Conservation (phyloP, 1,140 invertebrate species). For the Dufourea novaeangliae region DNA sequence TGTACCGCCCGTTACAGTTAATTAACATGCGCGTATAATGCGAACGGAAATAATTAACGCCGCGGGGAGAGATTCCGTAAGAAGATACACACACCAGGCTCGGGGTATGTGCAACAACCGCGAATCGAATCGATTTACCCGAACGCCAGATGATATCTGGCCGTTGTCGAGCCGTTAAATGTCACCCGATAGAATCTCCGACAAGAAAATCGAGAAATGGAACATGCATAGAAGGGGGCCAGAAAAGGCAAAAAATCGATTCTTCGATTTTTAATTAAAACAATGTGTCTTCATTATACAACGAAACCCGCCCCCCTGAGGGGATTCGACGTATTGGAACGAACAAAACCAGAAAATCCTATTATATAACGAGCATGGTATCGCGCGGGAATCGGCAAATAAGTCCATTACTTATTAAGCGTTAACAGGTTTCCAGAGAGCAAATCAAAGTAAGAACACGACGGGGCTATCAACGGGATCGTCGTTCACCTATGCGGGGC, state of each 20-base stretch:
- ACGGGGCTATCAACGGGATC: constrained; percentile 46
- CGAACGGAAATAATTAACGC: constrained; percentile 53
- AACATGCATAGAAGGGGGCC: not conserved
- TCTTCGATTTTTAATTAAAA: not conserved
- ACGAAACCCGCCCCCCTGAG: not conserved
- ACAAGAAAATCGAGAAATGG: not conserved
- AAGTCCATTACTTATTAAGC: constrained; percentile 50
- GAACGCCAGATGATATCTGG: constrained; percentile 23
- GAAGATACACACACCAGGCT: constrained; percentile 24
- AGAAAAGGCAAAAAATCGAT: not conserved
- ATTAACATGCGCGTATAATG: constrained; percentile 55
- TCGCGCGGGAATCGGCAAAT: constrained; percentile 34
- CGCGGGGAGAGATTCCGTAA: constrained; percentile 30
- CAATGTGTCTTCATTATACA: not conserved
- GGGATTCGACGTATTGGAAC: not conserved
- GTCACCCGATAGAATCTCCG: constrained; percentile 37
- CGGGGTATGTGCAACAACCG: constrained; percentile 1
- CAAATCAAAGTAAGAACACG: constrained; percentile 48
- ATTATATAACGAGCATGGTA: constrained; percentile 31
- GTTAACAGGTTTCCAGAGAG: constrained; percentile 45
- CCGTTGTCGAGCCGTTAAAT: constrained; percentile 40
- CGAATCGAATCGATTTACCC: constrained; percentile 44
- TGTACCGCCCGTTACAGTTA: constrained; percentile 46
- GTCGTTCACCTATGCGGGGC: constrained; percentile 50
- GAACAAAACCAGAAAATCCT: constrained; percentile 13